Evolutionary conservation across 2,888 invertebrate genomes (phyloP), one percentile per base, ranked within the genome.

Genomic region (Glaucopsyche alexis): DNA sequence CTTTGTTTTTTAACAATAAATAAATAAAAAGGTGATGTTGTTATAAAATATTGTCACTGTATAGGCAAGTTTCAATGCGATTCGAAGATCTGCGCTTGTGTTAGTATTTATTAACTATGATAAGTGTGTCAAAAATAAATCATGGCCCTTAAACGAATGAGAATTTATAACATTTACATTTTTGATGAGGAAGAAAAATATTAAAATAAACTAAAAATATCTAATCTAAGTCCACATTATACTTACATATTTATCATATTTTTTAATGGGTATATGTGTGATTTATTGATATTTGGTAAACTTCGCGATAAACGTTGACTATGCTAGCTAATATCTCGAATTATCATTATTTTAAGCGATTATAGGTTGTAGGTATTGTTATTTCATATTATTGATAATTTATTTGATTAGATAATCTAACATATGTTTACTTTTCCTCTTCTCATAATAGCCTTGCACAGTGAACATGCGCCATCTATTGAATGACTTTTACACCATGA

Each of bases 361-460:
- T 66, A 67, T 69, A 69, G 69, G 69, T 69, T 69, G 69, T 69
- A n/a, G n/a, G n/a, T n/a, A 69, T 69, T 69, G 69, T 69, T 69
- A 69, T 49, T 38, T 69, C 69, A 49, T 69, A 69, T 69, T 69
- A 69, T 49, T 69, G 29, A 49, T 69, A 69, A 69, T 69, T 69
- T 69, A 69, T 69, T 69, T 69, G 49, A 14, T 38, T 60, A 60
- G 60, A 38, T 60, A 60, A n/a, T n/a, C n/a, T n/a, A 47, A 69
- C 49, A 49, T 0, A 29, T 69, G 69, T 69, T 49, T 29, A 49
- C 11, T 29, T 49, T 45, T 47, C 2, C 14, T 69, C 42, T 16
- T 69, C 49, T 69, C 19, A 49, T 69, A n/a, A n/a, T n/a, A 29
- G 16, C 16, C 19, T 38, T 69, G 69, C 69, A 69, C 47, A 65